Percentiles rank a stretch among this genome's conserved stretches.
These are phyloP conservation scores for Eulemur albifrons DNA, from an alignment of 2,797 vertebrate species.

Conservation along the genomic window DNA sequence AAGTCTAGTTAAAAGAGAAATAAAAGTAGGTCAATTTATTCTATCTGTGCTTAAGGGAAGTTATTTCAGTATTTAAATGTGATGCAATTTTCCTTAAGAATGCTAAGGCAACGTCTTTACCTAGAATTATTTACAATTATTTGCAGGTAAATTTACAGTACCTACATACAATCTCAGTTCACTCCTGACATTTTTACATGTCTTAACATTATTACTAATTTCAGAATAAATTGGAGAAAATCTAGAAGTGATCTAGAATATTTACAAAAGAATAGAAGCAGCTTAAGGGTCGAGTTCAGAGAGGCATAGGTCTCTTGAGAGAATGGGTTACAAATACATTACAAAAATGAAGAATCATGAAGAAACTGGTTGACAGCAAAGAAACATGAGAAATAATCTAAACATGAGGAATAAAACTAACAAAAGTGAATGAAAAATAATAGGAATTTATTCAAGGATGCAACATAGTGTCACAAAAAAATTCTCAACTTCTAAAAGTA, in stretches of 20 bases:
- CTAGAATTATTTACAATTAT: not conserved
- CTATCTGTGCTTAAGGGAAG: not conserved
- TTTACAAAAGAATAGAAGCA: slow-evolving; percentile 76
- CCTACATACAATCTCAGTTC: not conserved
- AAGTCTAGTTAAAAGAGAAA: slow-evolving; percentile 13
- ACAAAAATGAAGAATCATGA: slow-evolving; percentile 82
- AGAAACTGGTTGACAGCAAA: slow-evolving; percentile 76
- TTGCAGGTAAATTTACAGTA: slow-evolving; percentile 14
- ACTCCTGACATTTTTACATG: slow-evolving; percentile 12
- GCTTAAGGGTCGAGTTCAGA: slow-evolving; percentile 78
- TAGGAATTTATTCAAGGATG: slow-evolving; percentile 66
- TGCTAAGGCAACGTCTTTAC: not conserved
- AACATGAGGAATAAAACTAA: slow-evolving; percentile 77
- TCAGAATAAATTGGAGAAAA: slow-evolving; percentile 73
- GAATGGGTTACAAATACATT: slow-evolving; percentile 78
- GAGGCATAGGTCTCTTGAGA: slow-evolving; percentile 76
- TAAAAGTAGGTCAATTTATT: not conserved
- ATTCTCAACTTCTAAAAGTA: slow-evolving; percentile 77
- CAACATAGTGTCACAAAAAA: slow-evolving; percentile 73
- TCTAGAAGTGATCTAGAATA: slow-evolving; percentile 69
- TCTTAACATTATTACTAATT: slow-evolving; percentile 50
- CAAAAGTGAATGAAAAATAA: slow-evolving; percentile 82
- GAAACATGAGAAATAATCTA: slow-evolving; percentile 75
- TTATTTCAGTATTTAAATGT: slow-evolving; percentile 40
- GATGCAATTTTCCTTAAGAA: slow-evolving; percentile 35